phyloP scores from a whole-genome alignment of 2,888 invertebrate genomes.

The Eucera pruinosa region DNA sequence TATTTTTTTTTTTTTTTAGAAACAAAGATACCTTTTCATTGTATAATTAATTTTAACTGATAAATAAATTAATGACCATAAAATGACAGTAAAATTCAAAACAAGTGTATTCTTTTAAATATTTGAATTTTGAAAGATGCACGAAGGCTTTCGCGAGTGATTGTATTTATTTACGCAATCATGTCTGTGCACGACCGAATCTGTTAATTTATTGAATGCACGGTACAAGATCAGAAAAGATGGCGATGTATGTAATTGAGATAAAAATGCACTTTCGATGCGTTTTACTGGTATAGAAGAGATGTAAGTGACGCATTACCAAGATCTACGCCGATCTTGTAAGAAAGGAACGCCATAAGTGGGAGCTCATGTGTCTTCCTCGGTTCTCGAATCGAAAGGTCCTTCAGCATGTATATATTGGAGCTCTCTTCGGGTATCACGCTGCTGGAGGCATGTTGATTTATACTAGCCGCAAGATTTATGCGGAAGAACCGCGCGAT shows the following conservation, averaged over 20 bases:
- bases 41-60: too few relatives aligned
- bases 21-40: too few relatives aligned
- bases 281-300: slow-evolving; percentile 23
- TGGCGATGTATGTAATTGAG: slow-evolving; percentile 24
- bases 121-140: too few relatives aligned
- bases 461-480: slow-evolving; percentile 82
- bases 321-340: slow-evolving; percentile 56
- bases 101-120: too few relatives aligned
- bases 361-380: slow-evolving; percentile 78
- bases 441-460: slow-evolving; percentile 83
- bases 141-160: too few relatives aligned
- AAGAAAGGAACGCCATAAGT: slow-evolving; percentile 74
- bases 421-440: slow-evolving; percentile 79
- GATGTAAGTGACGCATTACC: slow-evolving; percentile 73
- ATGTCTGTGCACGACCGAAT: too few relatives aligned
- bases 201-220: background rate
- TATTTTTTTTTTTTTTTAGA: too few relatives aligned
- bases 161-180: too few relatives aligned
- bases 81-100: too few relatives aligned
- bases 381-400: slow-evolving; percentile 79
- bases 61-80: too few relatives aligned
- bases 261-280: slow-evolving; percentile 28
- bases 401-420: slow-evolving; percentile 76
- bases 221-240: background rate
- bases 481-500: slow-evolving; percentile 83